These are phyloP conservation scores for Gavialis gangeticus DNA, from an alignment of 2,113 vertebrate genomes.

Conservation along the genomic window DNA sequence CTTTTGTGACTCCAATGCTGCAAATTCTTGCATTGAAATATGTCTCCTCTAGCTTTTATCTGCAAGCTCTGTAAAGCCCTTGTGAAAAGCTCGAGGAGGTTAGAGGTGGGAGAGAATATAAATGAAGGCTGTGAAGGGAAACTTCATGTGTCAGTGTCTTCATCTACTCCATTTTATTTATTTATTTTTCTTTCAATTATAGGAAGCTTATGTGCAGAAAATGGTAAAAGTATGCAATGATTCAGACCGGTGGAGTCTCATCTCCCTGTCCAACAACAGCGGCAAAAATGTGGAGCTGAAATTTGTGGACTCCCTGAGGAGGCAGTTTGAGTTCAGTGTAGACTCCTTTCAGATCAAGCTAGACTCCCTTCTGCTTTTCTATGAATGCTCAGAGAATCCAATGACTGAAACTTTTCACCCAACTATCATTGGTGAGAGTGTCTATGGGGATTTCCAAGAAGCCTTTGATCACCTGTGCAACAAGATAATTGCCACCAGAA, in stretches of 20 bases:
- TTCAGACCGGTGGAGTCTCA: constrained; percentile 98
- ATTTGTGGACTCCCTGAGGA: constrained; percentile 96
- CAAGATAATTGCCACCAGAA: constrained; percentile 96
- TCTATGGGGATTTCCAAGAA: constrained; percentile 94
- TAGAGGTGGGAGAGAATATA: background rate
- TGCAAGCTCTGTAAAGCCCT: constrained; percentile 27
- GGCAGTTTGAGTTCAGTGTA: constrained; percentile 99
- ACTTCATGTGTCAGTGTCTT: constrained; percentile 31
- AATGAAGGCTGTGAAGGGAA: background rate
- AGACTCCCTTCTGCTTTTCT: constrained; percentile 98
- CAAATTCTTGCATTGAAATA: background rate
- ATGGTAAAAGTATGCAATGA: constrained; percentile 99
- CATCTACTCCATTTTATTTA: constrained; percentile 51
- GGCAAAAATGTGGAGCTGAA: constrained; percentile 99
- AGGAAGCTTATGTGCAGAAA: constrained; percentile 99
- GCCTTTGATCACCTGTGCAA: constrained; percentile 96
- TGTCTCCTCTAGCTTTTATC: constrained; percentile 25
- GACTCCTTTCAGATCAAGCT: constrained; percentile 99
- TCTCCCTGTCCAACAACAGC: constrained; percentile 98
- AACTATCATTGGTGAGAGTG: constrained; percentile 96
- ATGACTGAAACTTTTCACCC: constrained; percentile 98
- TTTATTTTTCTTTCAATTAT: constrained; percentile 43
- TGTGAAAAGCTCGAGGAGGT: background rate
- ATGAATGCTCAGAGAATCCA: constrained; percentile 96
- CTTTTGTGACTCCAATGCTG: background rate